Conservation (phyloP, 2,888 invertebrate genomes). For the Chrysolina haemoptera region DNA sequence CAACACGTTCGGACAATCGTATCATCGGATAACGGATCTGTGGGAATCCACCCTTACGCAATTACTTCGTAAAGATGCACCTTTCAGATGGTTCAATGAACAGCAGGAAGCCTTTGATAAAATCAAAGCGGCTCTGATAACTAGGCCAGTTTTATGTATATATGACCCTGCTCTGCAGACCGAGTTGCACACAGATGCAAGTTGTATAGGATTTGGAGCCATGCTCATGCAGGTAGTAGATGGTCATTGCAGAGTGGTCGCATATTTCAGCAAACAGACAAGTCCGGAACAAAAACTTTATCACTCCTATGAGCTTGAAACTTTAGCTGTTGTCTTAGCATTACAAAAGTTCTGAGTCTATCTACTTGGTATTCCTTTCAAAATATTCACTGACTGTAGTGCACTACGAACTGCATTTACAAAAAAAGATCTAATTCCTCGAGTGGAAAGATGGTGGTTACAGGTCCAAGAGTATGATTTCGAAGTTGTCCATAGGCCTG, state of each 20-base stretch:
- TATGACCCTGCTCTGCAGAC: constrained; percentile 26
- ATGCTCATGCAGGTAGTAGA: constrained; percentile 50
- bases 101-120: constrained; percentile 39
- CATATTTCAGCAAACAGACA: constrained; percentile 43
- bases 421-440: constrained; percentile 58
- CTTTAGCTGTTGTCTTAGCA: constrained; percentile 59
- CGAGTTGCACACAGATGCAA: constrained; percentile 25
- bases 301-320: constrained; percentile 58
- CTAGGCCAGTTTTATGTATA: constrained; percentile 44
- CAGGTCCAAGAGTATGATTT: constrained; percentile 52
- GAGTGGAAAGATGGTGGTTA: constrained; percentile 59
- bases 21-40: too few species aligned
- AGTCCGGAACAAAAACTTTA: constrained; percentile 56
- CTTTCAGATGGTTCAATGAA: constrained; percentile 40
- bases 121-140: constrained; percentile 32
- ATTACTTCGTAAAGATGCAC: constrained; percentile 36
- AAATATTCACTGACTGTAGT: constrained; percentile 60
- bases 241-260: too few species aligned
- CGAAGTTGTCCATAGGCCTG: constrained; percentile 42
- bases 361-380: constrained; percentile 54
- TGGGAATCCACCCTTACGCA: too few species aligned
- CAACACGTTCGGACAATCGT: too few species aligned
- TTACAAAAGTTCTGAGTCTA: constrained; percentile 56
- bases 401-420: constrained; percentile 54
- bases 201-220: constrained; percentile 40